phyloP scores from a whole-genome alignment of 2,797 vertebrate genomes.

The Oophaga sylvatica region DNA sequence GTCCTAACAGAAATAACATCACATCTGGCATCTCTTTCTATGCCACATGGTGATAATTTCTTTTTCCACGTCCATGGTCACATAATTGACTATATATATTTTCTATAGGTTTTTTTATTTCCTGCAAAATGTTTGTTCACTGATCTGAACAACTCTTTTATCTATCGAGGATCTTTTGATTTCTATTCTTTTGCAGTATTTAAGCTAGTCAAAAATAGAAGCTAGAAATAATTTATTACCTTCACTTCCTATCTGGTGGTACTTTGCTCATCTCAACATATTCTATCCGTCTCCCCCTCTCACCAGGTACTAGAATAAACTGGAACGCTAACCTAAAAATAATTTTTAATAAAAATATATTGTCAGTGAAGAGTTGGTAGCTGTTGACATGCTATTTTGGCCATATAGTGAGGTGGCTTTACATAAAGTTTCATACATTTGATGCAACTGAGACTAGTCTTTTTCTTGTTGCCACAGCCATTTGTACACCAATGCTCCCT shows the following conservation, averaged over 20 bases:
- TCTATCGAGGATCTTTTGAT: neutral
- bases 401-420: neutral
- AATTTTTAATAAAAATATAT: constrained; percentile 21
- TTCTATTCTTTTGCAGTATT: neutral
- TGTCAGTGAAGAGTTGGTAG: neutral
- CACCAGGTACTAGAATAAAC: constrained; percentile 25
- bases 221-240: constrained; percentile 16
- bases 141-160: neutral
- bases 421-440: neutral
- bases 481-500: neutral
- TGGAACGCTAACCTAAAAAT: constrained; percentile 21
- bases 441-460: neutral
- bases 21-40: neutral
- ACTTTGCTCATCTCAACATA: constrained; percentile 23
- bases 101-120: neutral
- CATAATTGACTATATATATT: neutral
- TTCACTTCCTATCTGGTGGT: constrained; percentile 9
- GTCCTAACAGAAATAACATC: neutral
- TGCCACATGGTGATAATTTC: neutral
- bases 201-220: constrained; percentile 7
- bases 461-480: neutral
- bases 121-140: neutral
- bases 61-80: neutral
- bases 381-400: neutral
- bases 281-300: constrained; percentile 13